A percentile compares a stretch with the other conserved stretches of the same genome.
These are phyloP conservation scores for Phymatocera aterrima DNA, from an alignment of 2,888 invertebrate species.

Conservation along the genomic window DNA sequence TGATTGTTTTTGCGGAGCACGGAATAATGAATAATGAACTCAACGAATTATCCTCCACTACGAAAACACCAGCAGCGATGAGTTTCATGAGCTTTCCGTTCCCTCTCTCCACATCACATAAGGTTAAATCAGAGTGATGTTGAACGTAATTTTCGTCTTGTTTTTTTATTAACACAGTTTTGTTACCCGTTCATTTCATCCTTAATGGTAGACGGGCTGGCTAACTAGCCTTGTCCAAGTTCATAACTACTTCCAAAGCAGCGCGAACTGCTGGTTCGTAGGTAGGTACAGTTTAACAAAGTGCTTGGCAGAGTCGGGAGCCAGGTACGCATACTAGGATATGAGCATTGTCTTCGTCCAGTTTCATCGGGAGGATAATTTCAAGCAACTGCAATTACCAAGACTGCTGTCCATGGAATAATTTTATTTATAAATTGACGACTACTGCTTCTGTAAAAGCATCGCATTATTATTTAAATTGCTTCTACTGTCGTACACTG, in stretches of 20 bases:
- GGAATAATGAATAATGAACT: background rate
- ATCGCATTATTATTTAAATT: slow-evolving; percentile 41
- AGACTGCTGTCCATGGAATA: background rate
- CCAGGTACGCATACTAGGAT: background rate
- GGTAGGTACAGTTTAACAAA: slow-evolving; percentile 3
- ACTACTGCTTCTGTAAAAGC: slow-evolving; percentile 1
- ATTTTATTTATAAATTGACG: background rate
- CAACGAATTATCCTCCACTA: background rate
- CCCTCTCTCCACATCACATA: background rate
- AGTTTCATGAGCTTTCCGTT: background rate
- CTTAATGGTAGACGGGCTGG: background rate
- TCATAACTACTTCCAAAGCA: too few relatives aligned
- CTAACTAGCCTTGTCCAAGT: slow-evolving; percentile 34
- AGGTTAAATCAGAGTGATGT: background rate
- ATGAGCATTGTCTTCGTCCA: slow-evolving; percentile 8
- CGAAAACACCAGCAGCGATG: background rate
- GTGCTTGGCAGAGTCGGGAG: too few relatives aligned
- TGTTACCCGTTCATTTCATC: background rate
- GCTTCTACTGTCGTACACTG: background rate
- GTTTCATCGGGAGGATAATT: slow-evolving; percentile 14
- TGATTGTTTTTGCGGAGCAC: slow-evolving; percentile 1
- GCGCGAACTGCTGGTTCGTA: too few relatives aligned
- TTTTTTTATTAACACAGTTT: slow-evolving; percentile 1
- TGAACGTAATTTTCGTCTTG: background rate
- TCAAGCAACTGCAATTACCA: slow-evolving; percentile 16